phyloP scores from a whole-genome alignment of 2,888 invertebrate species.

The Rotaria magnacalcarata region DNA sequence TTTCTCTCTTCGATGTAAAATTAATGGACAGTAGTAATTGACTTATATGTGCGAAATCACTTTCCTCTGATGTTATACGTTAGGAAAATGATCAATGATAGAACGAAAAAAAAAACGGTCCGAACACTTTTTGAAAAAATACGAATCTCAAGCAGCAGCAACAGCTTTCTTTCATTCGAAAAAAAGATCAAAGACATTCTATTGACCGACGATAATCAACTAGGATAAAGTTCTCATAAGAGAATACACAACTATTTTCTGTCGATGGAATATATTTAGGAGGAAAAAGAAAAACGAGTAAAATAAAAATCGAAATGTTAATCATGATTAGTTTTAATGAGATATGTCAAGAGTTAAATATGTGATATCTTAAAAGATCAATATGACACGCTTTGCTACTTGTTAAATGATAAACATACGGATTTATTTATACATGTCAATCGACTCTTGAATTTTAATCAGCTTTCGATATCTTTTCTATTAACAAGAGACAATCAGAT shows the following conservation, averaged over 20 bases:
- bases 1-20: no score
- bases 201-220: neutral
- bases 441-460: neutral
- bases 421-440: slow-evolving; percentile 14
- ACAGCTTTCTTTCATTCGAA: neutral
- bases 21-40: neutral
- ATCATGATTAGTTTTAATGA: neutral
- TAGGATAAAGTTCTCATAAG: neutral
- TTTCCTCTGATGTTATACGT: neutral
- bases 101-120: slow-evolving; percentile 9
- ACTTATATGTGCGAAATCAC: neutral
- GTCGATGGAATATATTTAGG: neutral
- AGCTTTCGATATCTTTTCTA: neutral
- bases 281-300: neutral
- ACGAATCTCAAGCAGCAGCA: neutral
- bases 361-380: neutral
- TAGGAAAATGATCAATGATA: neutral
- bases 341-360: neutral
- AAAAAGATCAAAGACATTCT: neutral
- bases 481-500: neutral
- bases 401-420: neutral
- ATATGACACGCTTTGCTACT: slow-evolving; percentile 8
- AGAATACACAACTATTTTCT: no score
- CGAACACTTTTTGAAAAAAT: neutral
- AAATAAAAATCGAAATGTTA: neutral